Evolutionary conservation across 2,888 invertebrate genomes (phyloP).

Genomic region (Crepidodera aurea): DNA sequence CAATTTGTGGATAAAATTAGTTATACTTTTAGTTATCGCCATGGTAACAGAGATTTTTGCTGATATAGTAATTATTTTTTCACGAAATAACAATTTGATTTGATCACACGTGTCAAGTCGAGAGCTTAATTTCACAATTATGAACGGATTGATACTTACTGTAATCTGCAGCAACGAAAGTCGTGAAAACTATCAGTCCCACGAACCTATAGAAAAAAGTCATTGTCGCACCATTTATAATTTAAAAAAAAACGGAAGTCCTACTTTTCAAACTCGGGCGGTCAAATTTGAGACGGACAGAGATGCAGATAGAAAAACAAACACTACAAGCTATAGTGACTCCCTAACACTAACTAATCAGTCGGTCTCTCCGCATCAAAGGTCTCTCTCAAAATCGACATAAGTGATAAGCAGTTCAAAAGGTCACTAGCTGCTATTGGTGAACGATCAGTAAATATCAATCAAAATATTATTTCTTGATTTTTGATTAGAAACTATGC

Average conservation of each 20-base stretch:
- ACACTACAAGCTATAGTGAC: constrained; percentile 25
- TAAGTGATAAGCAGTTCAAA: constrained; percentile 46
- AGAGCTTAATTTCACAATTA: background rate
- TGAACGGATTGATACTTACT: constrained; percentile 30
- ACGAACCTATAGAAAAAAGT: constrained; percentile 25
- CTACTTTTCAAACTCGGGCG: constrained; percentile 16
- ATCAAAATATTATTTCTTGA: constrained; percentile 27
- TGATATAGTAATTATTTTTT: no score
- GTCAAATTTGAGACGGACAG: constrained; percentile 11
- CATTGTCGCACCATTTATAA: constrained; percentile 32
- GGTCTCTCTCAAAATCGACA: constrained; percentile 44
- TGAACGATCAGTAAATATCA: constrained; percentile 34
- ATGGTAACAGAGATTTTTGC: no score
- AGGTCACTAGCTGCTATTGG: constrained; percentile 44
- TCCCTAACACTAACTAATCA: constrained; percentile 33
- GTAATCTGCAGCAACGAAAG: constrained; percentile 23
- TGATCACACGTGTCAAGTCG: background rate
- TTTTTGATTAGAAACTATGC: constrained; percentile 20
- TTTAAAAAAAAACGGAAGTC: constrained; percentile 19
- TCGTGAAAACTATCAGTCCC: constrained; percentile 29
- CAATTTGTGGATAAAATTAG: no score
- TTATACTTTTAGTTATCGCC: no score
- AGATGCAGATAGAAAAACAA: constrained; percentile 22
- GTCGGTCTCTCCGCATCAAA: constrained; percentile 32
- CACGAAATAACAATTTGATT: background rate